Percentiles rank a stretch among this genome's conserved stretches.
Evolutionary conservation across 2,113 vertebrate genomes (phyloP).

Genomic region (Butorides virescens): DNA sequence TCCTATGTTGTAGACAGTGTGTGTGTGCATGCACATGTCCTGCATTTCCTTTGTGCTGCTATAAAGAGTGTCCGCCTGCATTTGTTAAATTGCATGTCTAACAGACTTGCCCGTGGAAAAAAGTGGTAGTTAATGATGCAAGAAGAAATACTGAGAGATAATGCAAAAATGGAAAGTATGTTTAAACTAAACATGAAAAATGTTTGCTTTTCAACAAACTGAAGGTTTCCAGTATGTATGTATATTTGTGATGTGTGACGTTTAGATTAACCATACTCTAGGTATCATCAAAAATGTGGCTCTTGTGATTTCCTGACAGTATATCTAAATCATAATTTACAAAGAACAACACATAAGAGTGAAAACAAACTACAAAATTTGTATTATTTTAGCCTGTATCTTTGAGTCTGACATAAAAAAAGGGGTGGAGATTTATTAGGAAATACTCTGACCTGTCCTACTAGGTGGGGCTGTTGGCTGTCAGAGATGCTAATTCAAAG

Average conservation of each 20-base stretch:
- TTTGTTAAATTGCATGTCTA: not conserved
- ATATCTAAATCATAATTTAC: not conserved
- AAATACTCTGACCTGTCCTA: not conserved
- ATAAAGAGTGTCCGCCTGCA: not conserved
- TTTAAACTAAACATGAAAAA: not conserved
- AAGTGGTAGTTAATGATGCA: not conserved
- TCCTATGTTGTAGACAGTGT: not conserved
- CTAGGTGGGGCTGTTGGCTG: not conserved
- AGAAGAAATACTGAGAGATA: not conserved
- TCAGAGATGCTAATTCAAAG: not conserved
- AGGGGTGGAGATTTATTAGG: not conserved
- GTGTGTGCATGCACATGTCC: rapidly evolving
- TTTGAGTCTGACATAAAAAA: not conserved
- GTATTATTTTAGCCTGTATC: not conserved
- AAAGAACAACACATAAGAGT: not conserved
- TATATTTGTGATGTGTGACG: not conserved
- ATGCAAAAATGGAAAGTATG: not conserved
- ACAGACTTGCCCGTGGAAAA: not conserved
- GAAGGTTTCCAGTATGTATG: not conserved
- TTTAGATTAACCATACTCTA: not conserved
- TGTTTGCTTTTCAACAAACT: not conserved
- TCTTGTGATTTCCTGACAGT: not conserved
- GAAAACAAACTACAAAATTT: not conserved
- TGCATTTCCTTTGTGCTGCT: not conserved
- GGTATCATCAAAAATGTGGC: not conserved